Percentiles rank a stretch among this genome's conserved stretches.
phyloP scores from a whole-genome alignment of 2,888 invertebrate species.

The Auanema sp. region DNA sequence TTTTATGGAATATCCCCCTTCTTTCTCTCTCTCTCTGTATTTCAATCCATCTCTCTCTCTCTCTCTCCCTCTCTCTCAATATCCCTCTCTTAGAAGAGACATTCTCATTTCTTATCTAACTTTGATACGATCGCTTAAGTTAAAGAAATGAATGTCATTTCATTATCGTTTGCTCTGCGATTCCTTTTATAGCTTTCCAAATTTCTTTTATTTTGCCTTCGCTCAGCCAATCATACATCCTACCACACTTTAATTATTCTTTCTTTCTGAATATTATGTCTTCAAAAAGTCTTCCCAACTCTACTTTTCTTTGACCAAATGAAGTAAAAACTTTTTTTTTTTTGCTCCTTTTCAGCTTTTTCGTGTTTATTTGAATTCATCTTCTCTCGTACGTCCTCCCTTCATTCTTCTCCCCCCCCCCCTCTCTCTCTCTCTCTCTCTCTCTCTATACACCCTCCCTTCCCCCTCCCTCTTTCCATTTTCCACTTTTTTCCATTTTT shows the following conservation, averaged over 20 bases:
- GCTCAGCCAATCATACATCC: background rate
- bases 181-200: background rate
- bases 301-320: background rate
- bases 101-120: constrained; percentile 7
- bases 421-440: constrained; percentile 22
- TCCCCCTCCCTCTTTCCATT: constrained; percentile 22
- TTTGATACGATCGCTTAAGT: background rate
- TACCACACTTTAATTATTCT: background rate
- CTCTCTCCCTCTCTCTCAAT: constrained; percentile 12
- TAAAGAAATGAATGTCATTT: background rate
- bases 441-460: constrained; percentile 16
- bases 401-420: constrained; percentile 12
- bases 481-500: constrained; percentile 10
- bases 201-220: background rate
- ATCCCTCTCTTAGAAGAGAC: constrained; percentile 1
- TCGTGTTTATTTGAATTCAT: constrained; percentile 12
- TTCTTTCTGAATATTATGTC: constrained; percentile 12
- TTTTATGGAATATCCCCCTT: too few relatives aligned
- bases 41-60: constrained; percentile 4
- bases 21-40: background rate
- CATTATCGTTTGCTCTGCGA: constrained; percentile 4
- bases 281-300: constrained; percentile 26
- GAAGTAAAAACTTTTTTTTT: background rate
- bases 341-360: constrained; percentile 5
- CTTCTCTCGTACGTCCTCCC: too few relatives aligned